Evolutionary conservation across 2,113 vertebrate genomes (phyloP).

Genomic region (Amphiprion percula): DNA sequence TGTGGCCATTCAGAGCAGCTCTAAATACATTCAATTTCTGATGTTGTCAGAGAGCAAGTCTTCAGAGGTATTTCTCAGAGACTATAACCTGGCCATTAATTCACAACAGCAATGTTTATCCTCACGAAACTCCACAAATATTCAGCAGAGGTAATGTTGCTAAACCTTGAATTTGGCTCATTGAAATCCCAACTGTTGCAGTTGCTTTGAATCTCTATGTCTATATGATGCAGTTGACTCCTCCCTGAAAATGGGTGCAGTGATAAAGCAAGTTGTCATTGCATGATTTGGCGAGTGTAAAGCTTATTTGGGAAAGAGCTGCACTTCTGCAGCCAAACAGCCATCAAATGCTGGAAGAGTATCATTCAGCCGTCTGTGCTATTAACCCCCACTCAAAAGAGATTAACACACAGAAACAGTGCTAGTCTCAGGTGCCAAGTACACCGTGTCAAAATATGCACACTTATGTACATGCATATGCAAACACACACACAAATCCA

Average conservation of each 20-base stretch:
- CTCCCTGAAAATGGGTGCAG: conserved; percentile 14
- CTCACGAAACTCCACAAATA: not conserved
- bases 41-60: not conserved
- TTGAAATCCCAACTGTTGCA: conserved; percentile 14
- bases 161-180: not conserved
- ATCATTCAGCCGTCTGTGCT: conserved; percentile 54
- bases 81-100: not conserved
- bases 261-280: conserved; percentile 55
- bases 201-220: conserved; percentile 18
- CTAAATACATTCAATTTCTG: not conserved
- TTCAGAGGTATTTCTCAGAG: not conserved
- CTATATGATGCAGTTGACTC: conserved; percentile 28
- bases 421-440: conserved; percentile 35
- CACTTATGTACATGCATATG: conserved; percentile 22
- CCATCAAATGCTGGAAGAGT: conserved; percentile 52
- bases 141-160: not conserved
- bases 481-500: not conserved
- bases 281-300: conserved; percentile 42
- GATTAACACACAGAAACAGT: conserved; percentile 51
- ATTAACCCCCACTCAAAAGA: conserved; percentile 60
- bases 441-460: conserved; percentile 28
- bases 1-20: not conserved
- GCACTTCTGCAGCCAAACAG: conserved; percentile 58
- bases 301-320: conserved; percentile 49
- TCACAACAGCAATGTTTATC: not conserved